A percentile compares a stretch with the other conserved stretches of the same genome.
Evolutionary conservation across 2,797 vertebrate species (phyloP).

Genomic region (Vireo griseus): DNA sequence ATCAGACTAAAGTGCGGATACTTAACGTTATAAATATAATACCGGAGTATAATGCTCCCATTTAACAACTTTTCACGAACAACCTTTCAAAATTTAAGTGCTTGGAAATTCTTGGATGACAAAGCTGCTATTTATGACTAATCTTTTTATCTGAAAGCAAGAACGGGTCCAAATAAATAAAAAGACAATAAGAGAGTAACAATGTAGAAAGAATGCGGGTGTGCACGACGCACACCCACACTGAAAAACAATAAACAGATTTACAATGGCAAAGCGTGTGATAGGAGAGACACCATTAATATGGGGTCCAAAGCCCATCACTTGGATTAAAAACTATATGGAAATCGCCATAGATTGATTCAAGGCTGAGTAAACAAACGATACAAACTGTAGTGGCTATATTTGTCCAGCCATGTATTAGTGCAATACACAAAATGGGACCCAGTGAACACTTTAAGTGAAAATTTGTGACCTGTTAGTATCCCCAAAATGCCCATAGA

Average conservation of each 20-base stretch:
- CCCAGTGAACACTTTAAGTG: slow-evolving; percentile 41
- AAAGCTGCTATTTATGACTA: slow-evolving; percentile 30
- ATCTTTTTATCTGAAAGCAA: slow-evolving; percentile 50
- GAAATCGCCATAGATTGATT: not conserved
- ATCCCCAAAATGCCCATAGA: slow-evolving; percentile 53
- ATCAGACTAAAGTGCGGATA: not conserved
- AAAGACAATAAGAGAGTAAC: not conserved
- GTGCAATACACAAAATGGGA: slow-evolving; percentile 27
- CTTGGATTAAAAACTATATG: slow-evolving; percentile 2
- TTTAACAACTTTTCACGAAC: slow-evolving; percentile 22
- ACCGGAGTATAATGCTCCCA: not conserved
- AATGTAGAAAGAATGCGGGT: not conserved
- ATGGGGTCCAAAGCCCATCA: not conserved
- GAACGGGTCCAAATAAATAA: slow-evolving; percentile 27
- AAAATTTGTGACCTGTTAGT: slow-evolving; percentile 64
- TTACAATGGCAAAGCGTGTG: not conserved
- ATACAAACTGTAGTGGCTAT: not conserved
- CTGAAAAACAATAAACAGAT: slow-evolving; percentile 20
- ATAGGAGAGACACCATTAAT: slow-evolving; percentile 13
- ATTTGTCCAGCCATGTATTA: slow-evolving; percentile 49
- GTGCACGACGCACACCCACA: not conserved
- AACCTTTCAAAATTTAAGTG: slow-evolving; percentile 37
- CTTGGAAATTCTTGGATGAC: slow-evolving; percentile 34
- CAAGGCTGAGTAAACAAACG: slow-evolving; percentile 47
- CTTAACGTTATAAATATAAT: slow-evolving; percentile 9